These are phyloP conservation scores for Procavia capensis DNA, from an alignment of 2,113 vertebrate genomes.

Conservation along the genomic window DNA sequence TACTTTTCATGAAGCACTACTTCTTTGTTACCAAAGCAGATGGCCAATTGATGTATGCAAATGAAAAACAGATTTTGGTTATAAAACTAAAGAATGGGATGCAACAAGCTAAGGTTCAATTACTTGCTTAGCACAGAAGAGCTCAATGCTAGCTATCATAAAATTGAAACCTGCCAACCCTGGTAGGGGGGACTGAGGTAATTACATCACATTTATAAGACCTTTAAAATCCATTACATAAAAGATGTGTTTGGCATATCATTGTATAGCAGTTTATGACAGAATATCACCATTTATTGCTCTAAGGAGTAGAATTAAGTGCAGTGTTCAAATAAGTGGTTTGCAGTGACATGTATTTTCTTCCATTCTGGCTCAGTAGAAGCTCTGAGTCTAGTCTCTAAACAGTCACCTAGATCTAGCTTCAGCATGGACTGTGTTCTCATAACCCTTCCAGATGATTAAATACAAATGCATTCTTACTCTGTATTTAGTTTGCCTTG, in stretches of 20 bases:
- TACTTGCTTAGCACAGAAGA: background rate
- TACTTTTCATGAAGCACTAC: background rate
- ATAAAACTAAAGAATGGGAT: background rate
- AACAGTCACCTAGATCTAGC: background rate
- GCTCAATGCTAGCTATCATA: background rate
- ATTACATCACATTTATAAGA: background rate
- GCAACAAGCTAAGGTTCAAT: constrained; percentile 13
- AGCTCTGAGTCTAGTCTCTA: background rate
- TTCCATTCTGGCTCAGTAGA: background rate
- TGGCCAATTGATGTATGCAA: background rate
- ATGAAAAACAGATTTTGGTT: constrained; percentile 39
- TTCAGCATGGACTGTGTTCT: background rate
- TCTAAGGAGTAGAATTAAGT: background rate
- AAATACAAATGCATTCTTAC: background rate
- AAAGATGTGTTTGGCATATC: background rate
- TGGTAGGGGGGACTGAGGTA: background rate
- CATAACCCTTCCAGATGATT: background rate
- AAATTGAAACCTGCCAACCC: constrained; percentile 5
- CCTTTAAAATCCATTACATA: constrained; percentile 32
- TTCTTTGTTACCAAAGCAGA: constrained; percentile 21
- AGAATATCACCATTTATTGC: background rate
- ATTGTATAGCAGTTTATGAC: background rate
- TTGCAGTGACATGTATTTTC: background rate
- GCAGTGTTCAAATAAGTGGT: background rate
- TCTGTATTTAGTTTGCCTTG: background rate